Percentiles rank a stretch among this genome's conserved stretches.
These are phyloP conservation scores for Chiloscyllium plagiosum DNA, from an alignment of 2,113 vertebrate genomes.

Conservation along the genomic window DNA sequence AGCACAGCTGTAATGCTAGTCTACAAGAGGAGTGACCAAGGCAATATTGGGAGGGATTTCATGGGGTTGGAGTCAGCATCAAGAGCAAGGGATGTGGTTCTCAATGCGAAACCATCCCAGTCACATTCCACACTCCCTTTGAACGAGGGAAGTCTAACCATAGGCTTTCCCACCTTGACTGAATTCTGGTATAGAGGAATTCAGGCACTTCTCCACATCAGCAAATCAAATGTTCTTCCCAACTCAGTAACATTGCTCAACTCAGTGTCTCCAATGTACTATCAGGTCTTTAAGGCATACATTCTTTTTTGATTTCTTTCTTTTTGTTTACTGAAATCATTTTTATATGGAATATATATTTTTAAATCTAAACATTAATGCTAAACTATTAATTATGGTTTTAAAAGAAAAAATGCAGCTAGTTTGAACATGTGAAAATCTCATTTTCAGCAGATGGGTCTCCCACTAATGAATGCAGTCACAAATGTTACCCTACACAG, in stretches of 20 bases:
- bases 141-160: too few relatives aligned
- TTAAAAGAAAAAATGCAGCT: not conserved
- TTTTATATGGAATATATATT: not conserved
- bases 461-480: not conserved
- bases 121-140: too few relatives aligned
- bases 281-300: not conserved
- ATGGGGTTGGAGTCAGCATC: too few relatives aligned
- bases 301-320: not conserved
- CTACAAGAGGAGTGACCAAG: too few relatives aligned
- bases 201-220: too few relatives aligned
- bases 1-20: too few relatives aligned
- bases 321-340: not conserved
- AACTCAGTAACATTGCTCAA: not conserved
- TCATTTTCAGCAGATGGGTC: not conserved
- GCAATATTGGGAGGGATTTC: too few relatives aligned
- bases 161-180: too few relatives aligned
- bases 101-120: too few relatives aligned
- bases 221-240: too few relatives aligned
- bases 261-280: not conserved
- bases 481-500: not conserved
- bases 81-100: too few relatives aligned
- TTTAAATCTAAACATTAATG: not conserved
- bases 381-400: not conserved
- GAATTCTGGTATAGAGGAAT: too few relatives aligned
- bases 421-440: not conserved